Conservation (phyloP, 2,888 invertebrate genomes). For the Toxonevra muliebris region DNA sequence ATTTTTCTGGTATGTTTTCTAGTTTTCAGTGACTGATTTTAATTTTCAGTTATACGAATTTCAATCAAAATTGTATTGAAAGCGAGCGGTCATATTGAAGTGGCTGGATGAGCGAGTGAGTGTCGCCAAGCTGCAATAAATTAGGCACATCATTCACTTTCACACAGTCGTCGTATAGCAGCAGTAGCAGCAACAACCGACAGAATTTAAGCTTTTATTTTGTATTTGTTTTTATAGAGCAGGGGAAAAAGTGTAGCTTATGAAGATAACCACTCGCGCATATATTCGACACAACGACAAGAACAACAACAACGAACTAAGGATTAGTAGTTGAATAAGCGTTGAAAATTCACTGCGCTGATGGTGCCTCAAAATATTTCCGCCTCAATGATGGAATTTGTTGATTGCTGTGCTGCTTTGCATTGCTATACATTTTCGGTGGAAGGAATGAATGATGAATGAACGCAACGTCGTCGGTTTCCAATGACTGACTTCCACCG, state of each 20-base stretch:
- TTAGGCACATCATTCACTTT: constrained; percentile 31
- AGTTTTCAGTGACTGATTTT: no score
- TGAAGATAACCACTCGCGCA: neutral
- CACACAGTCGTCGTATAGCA: neutral
- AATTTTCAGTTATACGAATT: no score
- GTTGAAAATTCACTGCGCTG: constrained; percentile 16
- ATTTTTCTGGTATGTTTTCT: no score
- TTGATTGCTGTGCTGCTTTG: neutral
- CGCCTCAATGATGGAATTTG: constrained; percentile 5
- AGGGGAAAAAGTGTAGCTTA: neutral
- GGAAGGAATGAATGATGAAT: constrained; percentile 15
- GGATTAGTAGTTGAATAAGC: constrained; percentile 6
- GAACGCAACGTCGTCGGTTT: neutral
- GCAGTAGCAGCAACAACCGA: no score
- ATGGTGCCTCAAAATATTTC: constrained; percentile 27
- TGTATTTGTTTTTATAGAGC: neutral
- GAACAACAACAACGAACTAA: no score
- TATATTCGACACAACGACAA: no score
- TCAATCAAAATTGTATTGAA: no score
- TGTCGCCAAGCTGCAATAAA: constrained; percentile 2
- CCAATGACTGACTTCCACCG: no score
- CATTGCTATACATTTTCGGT: neutral
- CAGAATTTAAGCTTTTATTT: no score
- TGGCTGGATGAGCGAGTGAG: no score
- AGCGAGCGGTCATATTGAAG: no score